These are phyloP conservation scores for Drosophila insularis DNA, from an alignment of 1,140 invertebrate species.

Conservation along the genomic window DNA sequence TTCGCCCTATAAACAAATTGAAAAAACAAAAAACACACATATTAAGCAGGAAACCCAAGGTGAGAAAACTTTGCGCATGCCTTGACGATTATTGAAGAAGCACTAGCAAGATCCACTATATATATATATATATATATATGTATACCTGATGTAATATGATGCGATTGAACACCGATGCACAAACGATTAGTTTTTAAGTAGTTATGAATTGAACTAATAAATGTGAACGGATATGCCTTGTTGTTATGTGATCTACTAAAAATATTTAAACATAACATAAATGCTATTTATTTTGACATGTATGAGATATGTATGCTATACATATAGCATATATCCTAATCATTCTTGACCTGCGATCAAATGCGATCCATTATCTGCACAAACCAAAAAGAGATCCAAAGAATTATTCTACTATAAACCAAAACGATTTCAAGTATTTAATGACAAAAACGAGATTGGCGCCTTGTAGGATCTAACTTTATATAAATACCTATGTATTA, in stretches of 20 bases:
- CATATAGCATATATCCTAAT: constrained; percentile 19
- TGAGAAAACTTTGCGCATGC: constrained; percentile 40
- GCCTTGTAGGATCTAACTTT: not conserved
- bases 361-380: not conserved
- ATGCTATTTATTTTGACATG: not conserved
- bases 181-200: constrained; percentile 39
- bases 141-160: constrained; percentile 33
- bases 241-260: constrained; percentile 54
- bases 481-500: not conserved
- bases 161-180: constrained; percentile 30
- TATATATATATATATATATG: too few relatives aligned
- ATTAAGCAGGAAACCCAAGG: constrained; percentile 23
- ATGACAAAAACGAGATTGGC: not conserved
- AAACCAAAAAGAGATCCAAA: not conserved
- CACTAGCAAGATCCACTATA: constrained; percentile 11
- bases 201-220: constrained; percentile 30
- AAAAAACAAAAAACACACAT: constrained; percentile 10
- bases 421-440: constrained; percentile 11
- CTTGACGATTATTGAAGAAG: constrained; percentile 53
- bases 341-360: not conserved
- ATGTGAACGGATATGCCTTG: constrained; percentile 34
- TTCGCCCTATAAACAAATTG: constrained; percentile 15
- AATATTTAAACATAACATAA: constrained; percentile 23
- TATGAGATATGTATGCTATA: constrained; percentile 28
- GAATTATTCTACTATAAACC: not conserved